These are phyloP conservation scores for Picathartes gymnocephalus DNA, from an alignment of 2,113 vertebrate genomes.

Conservation along the genomic window DNA sequence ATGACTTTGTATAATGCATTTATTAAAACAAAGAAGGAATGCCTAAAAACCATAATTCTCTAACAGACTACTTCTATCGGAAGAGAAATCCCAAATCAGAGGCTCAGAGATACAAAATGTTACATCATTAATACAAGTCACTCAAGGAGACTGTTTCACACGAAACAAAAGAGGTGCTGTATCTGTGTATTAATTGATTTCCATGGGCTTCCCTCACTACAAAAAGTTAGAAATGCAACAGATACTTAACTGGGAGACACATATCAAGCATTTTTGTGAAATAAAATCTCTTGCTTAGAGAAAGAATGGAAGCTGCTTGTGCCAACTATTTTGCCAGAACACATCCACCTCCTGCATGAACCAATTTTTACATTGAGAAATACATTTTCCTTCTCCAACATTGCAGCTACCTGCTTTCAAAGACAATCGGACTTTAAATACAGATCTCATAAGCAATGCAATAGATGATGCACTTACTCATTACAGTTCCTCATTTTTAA, in stretches of 20 bases:
- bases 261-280: not conserved
- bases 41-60: not conserved
- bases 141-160: not conserved
- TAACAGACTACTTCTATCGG: not conserved
- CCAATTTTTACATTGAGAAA: not conserved
- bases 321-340: not conserved
- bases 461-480: not conserved
- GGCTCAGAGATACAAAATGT: not conserved
- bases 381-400: not conserved
- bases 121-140: not conserved
- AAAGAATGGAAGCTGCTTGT: not conserved
- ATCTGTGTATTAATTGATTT: not conserved
- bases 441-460: not conserved
- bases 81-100: not conserved
- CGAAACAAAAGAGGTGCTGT: not conserved
- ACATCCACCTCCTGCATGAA: not conserved
- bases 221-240: not conserved
- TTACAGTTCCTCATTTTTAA: not conserved
- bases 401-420: not conserved
- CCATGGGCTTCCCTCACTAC: not conserved
- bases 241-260: not conserved
- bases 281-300: not conserved
- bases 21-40: not conserved
- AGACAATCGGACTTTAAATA: not conserved
- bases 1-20: not conserved